Base-by-base conservation (phyloP, 2,113 vertebrate species). In the Pterocles gutturalis region DNA sequence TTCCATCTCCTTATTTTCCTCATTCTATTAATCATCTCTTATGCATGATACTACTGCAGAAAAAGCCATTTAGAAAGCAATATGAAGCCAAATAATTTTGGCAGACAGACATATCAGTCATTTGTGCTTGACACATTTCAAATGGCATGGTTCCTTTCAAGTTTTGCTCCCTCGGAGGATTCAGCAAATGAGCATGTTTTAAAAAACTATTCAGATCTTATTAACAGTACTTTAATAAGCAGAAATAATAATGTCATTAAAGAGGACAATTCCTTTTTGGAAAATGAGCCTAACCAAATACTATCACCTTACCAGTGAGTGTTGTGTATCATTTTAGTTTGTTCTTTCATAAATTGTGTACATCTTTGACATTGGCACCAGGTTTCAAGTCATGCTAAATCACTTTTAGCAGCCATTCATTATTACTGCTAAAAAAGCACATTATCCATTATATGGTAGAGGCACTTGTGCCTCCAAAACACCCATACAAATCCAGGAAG, bases 51-150 rank as follows among this genome's bases (percentile, higher is more conserved):
- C 26, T 70, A 82, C 80, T 71, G 79, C 62, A 91, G n/a, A 57
- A 79, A 90, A 80, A 18, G 46, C 79, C 66, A 94, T n/a, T 95
- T 49, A 38, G 70, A 60, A 66, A 90, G 69, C 11, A 71, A 92
- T 95, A 81, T 60, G 51, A 93, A 96, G 79, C 69, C 75, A 70
- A 93, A 87, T 67, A 61, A 94, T 86, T 91, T 25, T 71, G 54
- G 57, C 55, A 91, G 51, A 55, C 34, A 77, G n/a, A 72, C 14
- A 2, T 49, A 45, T 55, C 80, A 34, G 54, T 92, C 70, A 77
- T 71, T 79, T 53, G 33, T 85, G 78, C 77, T 31, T 53, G 66
- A 69, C 57, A 73, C 10, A 16, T 72, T 95, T 91, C 53, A 89
- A 81, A 69, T 61, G 45, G 53, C 25, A 33, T 33, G 13, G 22